phyloP scores from a whole-genome alignment of 2,888 invertebrate species.

The Apodemia zela region DNA sequence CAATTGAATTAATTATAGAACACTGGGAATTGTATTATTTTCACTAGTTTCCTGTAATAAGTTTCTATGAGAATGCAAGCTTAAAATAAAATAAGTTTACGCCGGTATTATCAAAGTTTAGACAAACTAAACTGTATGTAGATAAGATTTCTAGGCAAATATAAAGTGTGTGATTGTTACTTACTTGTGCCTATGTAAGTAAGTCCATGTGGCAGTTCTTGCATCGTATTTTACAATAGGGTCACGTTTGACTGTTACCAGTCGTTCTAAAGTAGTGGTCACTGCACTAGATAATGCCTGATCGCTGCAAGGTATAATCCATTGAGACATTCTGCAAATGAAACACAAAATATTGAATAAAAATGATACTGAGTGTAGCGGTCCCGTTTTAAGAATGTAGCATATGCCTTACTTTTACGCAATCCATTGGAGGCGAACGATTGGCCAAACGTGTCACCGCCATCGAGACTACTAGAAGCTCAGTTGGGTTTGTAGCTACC shows the following conservation, averaged over 20 bases:
- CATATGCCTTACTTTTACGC: too few relatives aligned
- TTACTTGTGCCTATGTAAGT: constrained; percentile 88
- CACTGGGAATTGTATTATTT: too few relatives aligned
- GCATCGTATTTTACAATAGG: constrained; percentile 97
- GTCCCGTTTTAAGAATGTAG: neutral
- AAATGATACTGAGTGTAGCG: neutral
- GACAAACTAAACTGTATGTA: too few relatives aligned
- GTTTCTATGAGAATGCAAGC: too few relatives aligned
- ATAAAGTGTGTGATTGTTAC: neutral
- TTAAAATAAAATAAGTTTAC: too few relatives aligned
- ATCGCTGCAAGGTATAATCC: constrained; percentile 79
- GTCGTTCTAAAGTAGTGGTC: constrained; percentile 93
- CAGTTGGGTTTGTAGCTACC: too few relatives aligned
- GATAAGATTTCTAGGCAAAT: too few relatives aligned
- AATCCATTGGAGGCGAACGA: too few relatives aligned
- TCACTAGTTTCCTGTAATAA: too few relatives aligned
- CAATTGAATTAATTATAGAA: too few relatives aligned
- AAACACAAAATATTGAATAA: neutral
- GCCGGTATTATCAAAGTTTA: too few relatives aligned
- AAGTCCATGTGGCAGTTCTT: constrained; percentile 96
- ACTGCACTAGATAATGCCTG: constrained; percentile 90
- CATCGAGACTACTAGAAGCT: constrained; percentile 52
- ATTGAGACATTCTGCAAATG: constrained; percentile 78
- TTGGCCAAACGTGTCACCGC: too few relatives aligned
- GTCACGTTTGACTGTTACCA: constrained; percentile 90